Base-by-base conservation (phyloP, 2,797 vertebrate species). In the Echeneis naucrates region DNA sequence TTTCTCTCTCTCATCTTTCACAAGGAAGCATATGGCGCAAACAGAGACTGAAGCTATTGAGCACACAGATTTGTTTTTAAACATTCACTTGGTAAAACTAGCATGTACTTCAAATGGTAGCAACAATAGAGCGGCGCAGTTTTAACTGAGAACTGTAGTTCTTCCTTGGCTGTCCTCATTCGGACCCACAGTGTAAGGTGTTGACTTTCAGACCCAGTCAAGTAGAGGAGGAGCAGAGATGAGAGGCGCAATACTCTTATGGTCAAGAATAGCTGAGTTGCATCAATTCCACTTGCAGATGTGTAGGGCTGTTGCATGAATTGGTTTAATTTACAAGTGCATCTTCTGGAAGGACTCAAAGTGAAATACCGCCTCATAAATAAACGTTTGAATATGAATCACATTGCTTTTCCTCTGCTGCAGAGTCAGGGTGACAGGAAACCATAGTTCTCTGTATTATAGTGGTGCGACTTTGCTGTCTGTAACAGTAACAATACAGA, bases 61-160 rank as follows among this genome's bases (percentile, higher is more conserved):
- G 81, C 73, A 64, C 63, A 78, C 56, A n/a, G 70, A 63, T 66
- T 71, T 59, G 59, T 81, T 56, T 75, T 55, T 44, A 56, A 81
- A 93, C 87, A 92, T 91, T 90, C 85, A 90, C 90, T 70, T 86
- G 77, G 68, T 83, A 86, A 78, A 88, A 77, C 66, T 71, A 69
- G 58, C 75, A 56, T 66, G 60, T 63, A 72, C 27, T 82, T 84
- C 40, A 60, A 72, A 75, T 72, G 35, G 81, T 51, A 79, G 84
- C 72, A 63, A 86, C 54, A 56, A 77, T 23, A 72, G 51, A 79
- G 82, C 60, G 64, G 74, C 77, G 73, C 72, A 64, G 68, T 80
- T 83, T 73, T 10, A 64, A 59, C 52, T 7, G 24, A 80, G 68
- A 61, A 72, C 52, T 47, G 19, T 65, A 40, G 53, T 78, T 81